phyloP scores from a whole-genome alignment of 2,113 vertebrate species.

The Axis porcinus region DNA sequence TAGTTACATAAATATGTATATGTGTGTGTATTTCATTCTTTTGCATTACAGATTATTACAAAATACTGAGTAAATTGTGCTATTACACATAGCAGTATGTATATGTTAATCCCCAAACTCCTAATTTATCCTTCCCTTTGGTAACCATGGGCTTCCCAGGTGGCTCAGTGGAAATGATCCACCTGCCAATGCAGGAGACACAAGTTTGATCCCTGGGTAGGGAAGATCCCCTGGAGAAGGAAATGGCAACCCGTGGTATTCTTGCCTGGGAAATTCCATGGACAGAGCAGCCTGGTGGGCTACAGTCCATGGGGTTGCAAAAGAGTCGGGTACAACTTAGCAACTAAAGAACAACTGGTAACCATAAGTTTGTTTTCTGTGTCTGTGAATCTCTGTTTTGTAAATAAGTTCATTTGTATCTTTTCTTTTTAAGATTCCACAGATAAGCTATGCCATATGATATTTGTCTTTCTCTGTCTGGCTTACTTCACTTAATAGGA shows the following conservation, averaged over 20 bases:
- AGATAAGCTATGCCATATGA: background rate
- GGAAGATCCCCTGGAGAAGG: background rate
- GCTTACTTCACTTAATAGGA: background rate
- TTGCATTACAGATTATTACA: background rate
- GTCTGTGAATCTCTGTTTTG: background rate
- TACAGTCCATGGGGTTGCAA: background rate
- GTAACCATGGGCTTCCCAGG: background rate
- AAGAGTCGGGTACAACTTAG: background rate
- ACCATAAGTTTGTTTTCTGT: background rate
- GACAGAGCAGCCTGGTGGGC: background rate
- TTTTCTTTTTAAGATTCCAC: background rate
- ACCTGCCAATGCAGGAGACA: background rate
- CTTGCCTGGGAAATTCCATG: background rate
- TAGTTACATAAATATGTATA: background rate
- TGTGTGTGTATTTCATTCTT: background rate
- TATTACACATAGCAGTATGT: background rate
- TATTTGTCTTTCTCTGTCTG: background rate
- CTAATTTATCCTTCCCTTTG: background rate
- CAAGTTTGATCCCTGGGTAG: background rate
- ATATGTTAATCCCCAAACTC: background rate
- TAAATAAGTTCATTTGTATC: background rate
- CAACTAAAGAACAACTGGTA: background rate
- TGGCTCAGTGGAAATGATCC: background rate
- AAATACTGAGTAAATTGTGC: background rate
- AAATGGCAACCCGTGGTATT: background rate